Conservation (phyloP, 64 coral and sea anemone species). For the Platygyra sinensis region DNA sequence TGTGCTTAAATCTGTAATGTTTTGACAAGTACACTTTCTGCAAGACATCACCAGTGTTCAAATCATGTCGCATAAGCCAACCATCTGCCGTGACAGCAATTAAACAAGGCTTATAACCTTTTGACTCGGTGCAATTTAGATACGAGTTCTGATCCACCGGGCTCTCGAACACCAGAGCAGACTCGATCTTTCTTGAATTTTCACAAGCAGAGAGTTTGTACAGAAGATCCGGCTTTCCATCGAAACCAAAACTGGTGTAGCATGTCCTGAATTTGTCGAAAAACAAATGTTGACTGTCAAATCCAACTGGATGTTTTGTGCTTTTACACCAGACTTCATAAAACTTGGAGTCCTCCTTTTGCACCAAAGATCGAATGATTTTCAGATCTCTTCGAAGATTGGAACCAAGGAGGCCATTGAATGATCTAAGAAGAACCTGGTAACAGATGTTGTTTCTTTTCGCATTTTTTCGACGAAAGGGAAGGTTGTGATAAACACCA, state of each 20-base stretch:
- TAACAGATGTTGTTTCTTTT: slow-evolving; percentile 57
- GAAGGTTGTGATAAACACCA: slow-evolving; percentile 18
- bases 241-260: slow-evolving; percentile 39
- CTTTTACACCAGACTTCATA: slow-evolving; percentile 72
- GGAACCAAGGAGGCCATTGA: slow-evolving; percentile 13
- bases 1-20: slow-evolving; percentile 79
- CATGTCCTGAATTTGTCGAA: slow-evolving; percentile 87
- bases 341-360: slow-evolving; percentile 60
- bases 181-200: slow-evolving; percentile 75
- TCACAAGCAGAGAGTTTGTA: slow-evolving; percentile 65
- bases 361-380: slow-evolving; percentile 67
- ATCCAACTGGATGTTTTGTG: slow-evolving; percentile 85
- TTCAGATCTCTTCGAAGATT: slow-evolving; percentile 68
- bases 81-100: slow-evolving; percentile 74
- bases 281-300: slow-evolving; percentile 80
- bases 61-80: slow-evolving; percentile 61
- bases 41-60: slow-evolving; percentile 60
- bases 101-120: slow-evolving; percentile 56
- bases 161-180: slow-evolving; percentile 83
- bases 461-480: slow-evolving; percentile 4
- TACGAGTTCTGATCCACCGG: slow-evolving; percentile 77
- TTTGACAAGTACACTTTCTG: slow-evolving; percentile 73
- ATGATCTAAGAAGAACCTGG: slow-evolving; percentile 50
- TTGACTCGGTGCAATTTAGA: slow-evolving; percentile 21
- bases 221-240: slow-evolving; percentile 67